A percentile compares a stretch with the other conserved stretches of the same genome.
Conservation (phyloP, 2,888 invertebrate species). For the Ophioninae sp. region DNA sequence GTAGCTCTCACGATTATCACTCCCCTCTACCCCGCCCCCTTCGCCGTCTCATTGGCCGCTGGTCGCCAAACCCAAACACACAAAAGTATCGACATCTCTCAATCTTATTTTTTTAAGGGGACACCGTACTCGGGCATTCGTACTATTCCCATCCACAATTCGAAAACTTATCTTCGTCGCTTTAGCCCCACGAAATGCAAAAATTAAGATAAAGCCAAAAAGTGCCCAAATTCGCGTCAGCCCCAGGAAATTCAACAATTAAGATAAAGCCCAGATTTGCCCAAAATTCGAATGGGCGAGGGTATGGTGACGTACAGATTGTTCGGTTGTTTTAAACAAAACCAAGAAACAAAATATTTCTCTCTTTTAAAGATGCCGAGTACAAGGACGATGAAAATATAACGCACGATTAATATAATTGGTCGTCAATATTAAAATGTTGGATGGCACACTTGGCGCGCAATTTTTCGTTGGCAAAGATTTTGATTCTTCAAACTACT, state of each 20-base stretch:
- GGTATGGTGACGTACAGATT: background rate
- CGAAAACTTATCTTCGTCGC: constrained; percentile 35
- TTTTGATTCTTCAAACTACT: background rate
- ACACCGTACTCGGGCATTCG: constrained; percentile 35
- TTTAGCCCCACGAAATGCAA: constrained; percentile 56
- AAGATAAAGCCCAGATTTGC: constrained; percentile 62
- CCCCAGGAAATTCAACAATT: constrained; percentile 59
- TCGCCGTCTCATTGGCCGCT: no score
- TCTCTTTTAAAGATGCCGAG: background rate
- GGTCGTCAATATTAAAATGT: background rate
- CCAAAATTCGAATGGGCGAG: constrained; percentile 47
- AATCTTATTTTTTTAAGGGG: constrained; percentile 56
- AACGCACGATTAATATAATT: background rate
- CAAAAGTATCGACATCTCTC: constrained; percentile 58
- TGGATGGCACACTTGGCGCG: background rate
- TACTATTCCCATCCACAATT: constrained; percentile 16
- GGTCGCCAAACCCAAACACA: background rate
- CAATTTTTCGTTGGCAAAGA: background rate
- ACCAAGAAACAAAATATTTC: background rate
- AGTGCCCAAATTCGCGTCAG: constrained; percentile 29
- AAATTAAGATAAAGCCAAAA: constrained; percentile 63
- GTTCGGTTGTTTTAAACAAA: no score
- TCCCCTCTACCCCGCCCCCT: background rate
- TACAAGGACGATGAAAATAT: background rate
- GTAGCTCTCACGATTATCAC: constrained; percentile 29